Evolutionary conservation across 2,888 invertebrate species (phyloP).

Genomic region (Ormyrus nitidulus): DNA sequence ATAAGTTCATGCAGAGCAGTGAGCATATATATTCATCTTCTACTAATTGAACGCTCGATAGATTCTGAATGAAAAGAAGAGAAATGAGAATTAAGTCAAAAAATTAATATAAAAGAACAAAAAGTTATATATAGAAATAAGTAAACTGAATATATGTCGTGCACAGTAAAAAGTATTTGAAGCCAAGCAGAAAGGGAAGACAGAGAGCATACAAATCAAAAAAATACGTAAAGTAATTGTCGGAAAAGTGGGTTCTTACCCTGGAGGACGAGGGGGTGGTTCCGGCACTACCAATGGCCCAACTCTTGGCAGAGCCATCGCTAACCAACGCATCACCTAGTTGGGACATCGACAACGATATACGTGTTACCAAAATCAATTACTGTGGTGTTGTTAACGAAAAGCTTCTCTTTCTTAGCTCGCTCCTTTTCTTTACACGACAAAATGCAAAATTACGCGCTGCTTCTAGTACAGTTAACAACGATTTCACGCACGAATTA

Average conservation of each 20-base stretch:
- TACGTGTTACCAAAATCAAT: constrained; percentile 72
- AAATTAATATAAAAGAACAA: constrained; percentile 53
- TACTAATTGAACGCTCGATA: constrained; percentile 62
- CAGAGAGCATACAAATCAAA: constrained; percentile 65
- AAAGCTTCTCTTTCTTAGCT: constrained; percentile 25
- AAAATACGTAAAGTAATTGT: constrained; percentile 73
- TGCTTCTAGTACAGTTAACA: no score
- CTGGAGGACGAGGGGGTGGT: constrained; percentile 78
- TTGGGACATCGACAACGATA: constrained; percentile 74
- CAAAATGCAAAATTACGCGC: no score
- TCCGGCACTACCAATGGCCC: constrained; percentile 76
- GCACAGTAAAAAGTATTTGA: constrained; percentile 69
- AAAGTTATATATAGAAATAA: constrained; percentile 1
- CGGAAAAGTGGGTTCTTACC: constrained; percentile 77
- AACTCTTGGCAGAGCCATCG: constrained; percentile 75
- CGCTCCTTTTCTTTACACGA: no score
- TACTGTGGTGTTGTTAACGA: constrained; percentile 34
- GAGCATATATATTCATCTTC: constrained; percentile 54
- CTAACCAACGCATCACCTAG: constrained; percentile 76
- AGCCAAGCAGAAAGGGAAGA: constrained; percentile 74
- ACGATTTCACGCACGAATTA: background rate
- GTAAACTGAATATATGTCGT: constrained; percentile 62
- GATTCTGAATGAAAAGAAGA: constrained; percentile 48
- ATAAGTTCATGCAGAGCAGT: constrained; percentile 57
- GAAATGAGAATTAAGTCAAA: constrained; percentile 55